Base-by-base conservation (phyloP, 2,113 vertebrate species). In the Leptobrachium ailaonicum region DNA sequence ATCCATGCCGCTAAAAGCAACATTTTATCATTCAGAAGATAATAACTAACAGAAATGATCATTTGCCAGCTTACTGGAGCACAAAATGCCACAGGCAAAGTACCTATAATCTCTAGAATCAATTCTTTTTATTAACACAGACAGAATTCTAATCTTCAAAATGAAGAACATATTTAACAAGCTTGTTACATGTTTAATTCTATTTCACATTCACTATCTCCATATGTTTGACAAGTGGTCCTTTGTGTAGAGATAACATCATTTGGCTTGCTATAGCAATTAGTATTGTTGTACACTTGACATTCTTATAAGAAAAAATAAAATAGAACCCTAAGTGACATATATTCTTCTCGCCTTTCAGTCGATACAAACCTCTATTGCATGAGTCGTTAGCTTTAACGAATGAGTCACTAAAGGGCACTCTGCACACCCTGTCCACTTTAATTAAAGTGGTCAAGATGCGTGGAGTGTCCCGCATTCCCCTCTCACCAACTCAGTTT, bases 71-170 rank as follows among this genome's bases (percentile, higher is more conserved):
- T 69, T 53, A 77, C 41, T 77, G 75, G 53, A 70, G 75, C 75
- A 77, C 43, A 12, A n/a, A 69, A 58, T 70, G 75, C 66, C 60
- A 41, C 32, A 56, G 66, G 66, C 66, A 44, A 70, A 69, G 67
- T 77, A 77, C 66, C 14, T 67, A 67, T 67, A 76, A 77, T 77
- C 75, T 69, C 60, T 60, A 66, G 56, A 69, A 77, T 77, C 66
- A 77, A 77, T 77, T 69, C 12, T 45, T 13, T 77, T 77, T 60
- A 77, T 69, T 77, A 69, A 69, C 64, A 58, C n/a, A 68, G 75
- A 70, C 41, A n/a, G 53, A 56, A 77, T 71, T 77, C 68, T 70
- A 45, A 71, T 77, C n/a, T 41, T 9, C 47, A 66, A 44, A 64
- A 45, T 2, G 20, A 45, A 68, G 4, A 8, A 63, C 43, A 62